Percentiles rank a stretch among this genome's conserved stretches.
These are phyloP conservation scores for Apodemus agrarius DNA, from an alignment of 2,797 vertebrate genomes.

Conservation along the genomic window DNA sequence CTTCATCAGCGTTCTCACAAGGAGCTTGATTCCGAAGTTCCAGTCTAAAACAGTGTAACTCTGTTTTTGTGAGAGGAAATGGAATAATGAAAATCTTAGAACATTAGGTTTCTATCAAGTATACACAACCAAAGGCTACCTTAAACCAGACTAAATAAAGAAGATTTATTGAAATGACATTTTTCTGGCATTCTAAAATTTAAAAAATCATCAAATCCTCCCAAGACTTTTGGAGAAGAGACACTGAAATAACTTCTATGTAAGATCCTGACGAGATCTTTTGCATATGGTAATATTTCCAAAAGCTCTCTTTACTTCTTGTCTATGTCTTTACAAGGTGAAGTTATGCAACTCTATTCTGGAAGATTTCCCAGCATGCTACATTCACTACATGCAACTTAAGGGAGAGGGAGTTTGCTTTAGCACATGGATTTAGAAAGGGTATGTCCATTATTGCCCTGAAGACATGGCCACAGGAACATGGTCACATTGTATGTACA, in stretches of 20 bases:
- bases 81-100: not conserved
- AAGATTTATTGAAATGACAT: not conserved
- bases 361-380: slow-evolving; percentile 10
- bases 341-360: slow-evolving; percentile 19
- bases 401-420: not conserved
- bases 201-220: not conserved
- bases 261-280: slow-evolving; percentile 28
- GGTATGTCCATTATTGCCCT: no score
- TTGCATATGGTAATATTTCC: not conserved
- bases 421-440: not conserved
- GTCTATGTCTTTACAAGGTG: not conserved
- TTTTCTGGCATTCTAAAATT: slow-evolving; percentile 42
- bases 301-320: not conserved
- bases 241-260: not conserved
- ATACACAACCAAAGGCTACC: not conserved
- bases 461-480: not conserved
- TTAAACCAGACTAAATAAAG: not conserved
- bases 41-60: not conserved
- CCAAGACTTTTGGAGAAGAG: not conserved
- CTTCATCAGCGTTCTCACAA: not conserved
- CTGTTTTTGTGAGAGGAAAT: not conserved
- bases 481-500: not conserved
- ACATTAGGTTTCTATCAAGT: not conserved
- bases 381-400: not conserved
- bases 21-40: not conserved